Evolutionary conservation across 2,888 invertebrate genomes (phyloP), one percentile per base, ranked within the genome.

Genomic region (Pyrochroa serraticornis): DNA sequence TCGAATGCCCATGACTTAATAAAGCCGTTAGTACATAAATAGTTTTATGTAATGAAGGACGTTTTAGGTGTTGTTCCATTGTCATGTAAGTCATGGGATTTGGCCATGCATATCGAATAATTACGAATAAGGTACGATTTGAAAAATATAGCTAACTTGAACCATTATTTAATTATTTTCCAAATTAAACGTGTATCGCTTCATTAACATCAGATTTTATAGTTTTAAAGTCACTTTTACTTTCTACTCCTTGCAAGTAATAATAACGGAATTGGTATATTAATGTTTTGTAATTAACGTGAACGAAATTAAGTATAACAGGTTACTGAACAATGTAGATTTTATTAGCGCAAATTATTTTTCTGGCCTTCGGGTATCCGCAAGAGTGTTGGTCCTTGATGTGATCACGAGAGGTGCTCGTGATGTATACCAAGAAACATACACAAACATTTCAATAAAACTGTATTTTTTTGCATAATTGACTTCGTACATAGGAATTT

Each of bases 1-100:
- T 13, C 43, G 10, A 7, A 12, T 37, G 14, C 30, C 12, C 10
- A 32, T 51, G 43, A 51, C 43, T 51, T 51, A 42, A 50, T 50
- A 22, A 22, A 22, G 22, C 22, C 22, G 22, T 22, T 22, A 22
- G 22, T 22, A 22, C 43, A 43, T 43, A 8, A 51, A 36, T 31
- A 14, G 51, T 51, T 51, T 51, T 51, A 44, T 51, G 37, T 43
- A 44, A 51, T 31, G 51, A 51, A 51, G 51, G 51, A 35, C 51
- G 37, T 34, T 22, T 22, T 22, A 43, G 51, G 36, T 44, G 51
- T 42, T 35, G 51, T 32, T 51, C 51, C 36, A 51, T 51, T 51
- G 51, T 42, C 44, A 44, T 35, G 13, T 34, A 30, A 50, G 35
- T 12, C 36, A 44, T 31, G 12, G 8, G 31, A 49, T 39, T 41